phyloP scores from a whole-genome alignment of 2,113 vertebrate genomes.

The Tympanuchus pallidicinctus region DNA sequence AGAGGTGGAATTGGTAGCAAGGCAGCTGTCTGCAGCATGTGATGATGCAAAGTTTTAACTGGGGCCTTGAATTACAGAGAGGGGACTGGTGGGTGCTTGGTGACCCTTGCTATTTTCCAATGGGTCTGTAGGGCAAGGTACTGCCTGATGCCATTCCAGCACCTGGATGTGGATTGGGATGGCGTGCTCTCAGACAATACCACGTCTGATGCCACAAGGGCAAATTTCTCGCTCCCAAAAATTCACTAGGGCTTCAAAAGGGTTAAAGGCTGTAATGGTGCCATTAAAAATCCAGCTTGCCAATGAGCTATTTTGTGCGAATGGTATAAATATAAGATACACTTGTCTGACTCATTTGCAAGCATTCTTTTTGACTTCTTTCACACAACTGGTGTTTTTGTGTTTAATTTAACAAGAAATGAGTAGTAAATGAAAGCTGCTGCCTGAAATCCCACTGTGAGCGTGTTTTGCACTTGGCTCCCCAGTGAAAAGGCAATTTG shows the following conservation, averaged over 20 bases:
- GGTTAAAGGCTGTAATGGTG: conserved; percentile 41
- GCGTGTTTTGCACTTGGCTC: conserved; percentile 93
- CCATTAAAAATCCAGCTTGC: conserved; percentile 67
- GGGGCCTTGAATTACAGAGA: not conserved
- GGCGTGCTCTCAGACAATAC: not conserved
- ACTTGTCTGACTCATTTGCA: conserved; percentile 78
- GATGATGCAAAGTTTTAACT: not conserved
- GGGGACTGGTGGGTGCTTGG: not conserved
- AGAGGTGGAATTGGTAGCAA: not conserved
- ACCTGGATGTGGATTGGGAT: not conserved
- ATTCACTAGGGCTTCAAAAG: not conserved
- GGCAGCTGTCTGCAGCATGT: not conserved
- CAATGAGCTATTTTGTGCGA: conserved; percentile 59
- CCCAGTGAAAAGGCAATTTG: conserved; percentile 98
- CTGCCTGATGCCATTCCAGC: not conserved
- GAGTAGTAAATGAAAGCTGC: conserved; percentile 95
- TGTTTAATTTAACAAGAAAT: conserved; percentile 99
- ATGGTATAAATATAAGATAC: conserved; percentile 75
- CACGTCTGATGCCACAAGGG: not conserved
- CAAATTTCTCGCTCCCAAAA: not conserved
- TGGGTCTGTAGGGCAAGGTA: not conserved
- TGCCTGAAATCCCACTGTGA: conserved; percentile 92
- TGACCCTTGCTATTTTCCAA: not conserved
- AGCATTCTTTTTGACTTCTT: conserved; percentile 82
- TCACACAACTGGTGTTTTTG: conserved; percentile 90